A percentile compares a stretch with the other conserved stretches of the same genome.
Conservation (phyloP, 2,888 invertebrate genomes). For the Xiphydria camelus region DNA sequence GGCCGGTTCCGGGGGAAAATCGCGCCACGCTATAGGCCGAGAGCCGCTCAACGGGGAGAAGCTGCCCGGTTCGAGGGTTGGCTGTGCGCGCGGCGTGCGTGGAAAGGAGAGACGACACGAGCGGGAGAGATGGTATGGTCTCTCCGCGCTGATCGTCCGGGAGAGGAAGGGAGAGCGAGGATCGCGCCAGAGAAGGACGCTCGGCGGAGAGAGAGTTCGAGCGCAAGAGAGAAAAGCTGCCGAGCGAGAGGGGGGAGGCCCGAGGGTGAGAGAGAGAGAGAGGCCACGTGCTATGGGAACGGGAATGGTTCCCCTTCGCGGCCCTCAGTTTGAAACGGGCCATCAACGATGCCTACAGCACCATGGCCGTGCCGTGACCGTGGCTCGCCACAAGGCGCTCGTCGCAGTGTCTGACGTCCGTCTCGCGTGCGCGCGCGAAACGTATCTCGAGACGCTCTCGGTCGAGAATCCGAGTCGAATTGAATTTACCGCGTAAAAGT, state of each 20-base stretch:
- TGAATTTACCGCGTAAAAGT: too few species aligned
- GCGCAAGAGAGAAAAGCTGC: not conserved
- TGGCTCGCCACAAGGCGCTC: conserved; percentile 36
- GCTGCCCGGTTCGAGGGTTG: conserved; percentile 18
- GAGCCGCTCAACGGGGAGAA: conserved; percentile 24
- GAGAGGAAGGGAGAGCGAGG: conserved; percentile 15
- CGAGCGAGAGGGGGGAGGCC: conserved; percentile 27
- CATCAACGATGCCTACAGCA: conserved; percentile 53
- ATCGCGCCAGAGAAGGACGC: conserved; percentile 18
- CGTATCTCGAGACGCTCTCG: too few species aligned
- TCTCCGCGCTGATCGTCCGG: not conserved
- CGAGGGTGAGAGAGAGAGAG: conserved; percentile 31
- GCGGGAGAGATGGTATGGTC: conserved; percentile 3
- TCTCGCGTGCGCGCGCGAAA: too few species aligned
- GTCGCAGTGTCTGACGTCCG: too few species aligned
- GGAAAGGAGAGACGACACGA: conserved; percentile 14
- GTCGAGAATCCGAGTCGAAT: too few species aligned
- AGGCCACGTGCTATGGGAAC: conserved; percentile 55
- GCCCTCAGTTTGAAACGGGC: conserved; percentile 54
- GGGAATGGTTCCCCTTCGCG: conserved; percentile 31
- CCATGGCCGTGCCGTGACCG: conserved; percentile 31
- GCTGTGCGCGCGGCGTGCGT: conserved; percentile 21
- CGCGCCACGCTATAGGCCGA: conserved; percentile 25
- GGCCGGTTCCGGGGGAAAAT: conserved; percentile 31
- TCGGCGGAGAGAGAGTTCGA: conserved; percentile 16